These are phyloP conservation scores for Tolypeutes matacus DNA, from an alignment of 2,797 vertebrate species.

Conservation along the genomic window DNA sequence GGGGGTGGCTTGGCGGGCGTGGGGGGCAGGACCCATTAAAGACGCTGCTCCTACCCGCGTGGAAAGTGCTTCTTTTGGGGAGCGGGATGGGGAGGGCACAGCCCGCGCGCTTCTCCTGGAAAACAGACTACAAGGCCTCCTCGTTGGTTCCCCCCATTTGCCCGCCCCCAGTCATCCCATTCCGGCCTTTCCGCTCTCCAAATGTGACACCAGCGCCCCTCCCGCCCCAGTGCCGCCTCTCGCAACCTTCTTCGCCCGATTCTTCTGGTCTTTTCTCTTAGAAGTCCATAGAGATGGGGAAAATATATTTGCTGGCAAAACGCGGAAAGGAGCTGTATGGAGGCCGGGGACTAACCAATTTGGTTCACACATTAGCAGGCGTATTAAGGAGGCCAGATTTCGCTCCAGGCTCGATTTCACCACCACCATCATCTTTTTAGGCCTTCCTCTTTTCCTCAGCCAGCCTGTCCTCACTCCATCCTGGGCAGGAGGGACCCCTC, in stretches of 20 bases:
- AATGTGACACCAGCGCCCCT: conserved; percentile 81
- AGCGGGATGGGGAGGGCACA: too few relatives aligned
- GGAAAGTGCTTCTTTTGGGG: background rate
- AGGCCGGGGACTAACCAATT: background rate
- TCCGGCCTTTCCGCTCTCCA: background rate
- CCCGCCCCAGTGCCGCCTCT: background rate
- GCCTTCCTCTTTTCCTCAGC: background rate
- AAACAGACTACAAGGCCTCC: background rate
- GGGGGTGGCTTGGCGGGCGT: conserved; percentile 88
- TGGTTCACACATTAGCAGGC: background rate
- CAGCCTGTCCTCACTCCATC: background rate
- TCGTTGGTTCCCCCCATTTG: background rate
- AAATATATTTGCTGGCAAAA: conserved; percentile 32
- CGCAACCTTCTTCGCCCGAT: background rate
- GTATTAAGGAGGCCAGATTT: background rate
- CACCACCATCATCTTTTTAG: background rate
- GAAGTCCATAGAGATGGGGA: background rate
- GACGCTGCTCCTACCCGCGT: background rate
- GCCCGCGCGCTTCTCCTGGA: background rate
- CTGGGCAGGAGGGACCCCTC: background rate
- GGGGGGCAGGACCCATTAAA: conserved; percentile 78
- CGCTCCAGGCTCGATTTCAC: background rate
- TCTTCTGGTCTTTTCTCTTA: background rate
- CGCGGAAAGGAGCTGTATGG: background rate
- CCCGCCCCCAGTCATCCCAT: background rate